A percentile compares a stretch with the other conserved stretches of the same genome.
phyloP scores from a whole-genome alignment of 2,888 invertebrate species.

The Drosophila formosana region DNA sequence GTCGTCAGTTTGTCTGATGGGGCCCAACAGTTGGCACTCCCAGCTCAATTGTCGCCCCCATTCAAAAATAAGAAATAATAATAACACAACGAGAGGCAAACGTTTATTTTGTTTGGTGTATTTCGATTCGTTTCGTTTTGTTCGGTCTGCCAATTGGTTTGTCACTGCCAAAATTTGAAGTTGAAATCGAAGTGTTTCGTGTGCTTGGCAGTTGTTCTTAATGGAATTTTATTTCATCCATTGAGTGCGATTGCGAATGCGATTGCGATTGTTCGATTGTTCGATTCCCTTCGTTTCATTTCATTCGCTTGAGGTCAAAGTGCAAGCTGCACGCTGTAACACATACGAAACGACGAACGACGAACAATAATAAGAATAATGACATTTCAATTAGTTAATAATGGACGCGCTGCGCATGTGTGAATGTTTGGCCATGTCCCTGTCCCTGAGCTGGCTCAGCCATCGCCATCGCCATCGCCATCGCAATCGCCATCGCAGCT shows the following conservation, averaged over 20 bases:
- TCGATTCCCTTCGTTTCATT: constrained; percentile 30
- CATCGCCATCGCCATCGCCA: constrained; percentile 20
- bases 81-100: constrained; percentile 19
- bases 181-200: constrained; percentile 53
- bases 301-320: constrained; percentile 70
- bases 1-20: constrained; percentile 69
- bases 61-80: constrained; percentile 17
- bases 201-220: constrained; percentile 70
- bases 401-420: constrained; percentile 67
- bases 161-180: constrained; percentile 9
- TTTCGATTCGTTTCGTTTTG: neutral
- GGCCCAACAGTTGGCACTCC: constrained; percentile 48
- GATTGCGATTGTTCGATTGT: constrained; percentile 49
- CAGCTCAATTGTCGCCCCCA: neutral
- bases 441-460: constrained; percentile 51
- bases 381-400: constrained; percentile 75
- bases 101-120: neutral
- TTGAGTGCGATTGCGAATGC: constrained; percentile 29
- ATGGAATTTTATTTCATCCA: constrained; percentile 65
- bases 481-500: too few relatives aligned
- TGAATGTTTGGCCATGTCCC: constrained; percentile 68
- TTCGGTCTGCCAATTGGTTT: constrained; percentile 11
- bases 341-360: constrained; percentile 10
- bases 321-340: constrained; percentile 50
- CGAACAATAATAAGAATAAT: constrained; percentile 45